Evolutionary conservation across 1,140 invertebrate genomes (phyloP), one percentile per base, ranked within the genome.

Genomic region (Aphelinus atriplicis): DNA sequence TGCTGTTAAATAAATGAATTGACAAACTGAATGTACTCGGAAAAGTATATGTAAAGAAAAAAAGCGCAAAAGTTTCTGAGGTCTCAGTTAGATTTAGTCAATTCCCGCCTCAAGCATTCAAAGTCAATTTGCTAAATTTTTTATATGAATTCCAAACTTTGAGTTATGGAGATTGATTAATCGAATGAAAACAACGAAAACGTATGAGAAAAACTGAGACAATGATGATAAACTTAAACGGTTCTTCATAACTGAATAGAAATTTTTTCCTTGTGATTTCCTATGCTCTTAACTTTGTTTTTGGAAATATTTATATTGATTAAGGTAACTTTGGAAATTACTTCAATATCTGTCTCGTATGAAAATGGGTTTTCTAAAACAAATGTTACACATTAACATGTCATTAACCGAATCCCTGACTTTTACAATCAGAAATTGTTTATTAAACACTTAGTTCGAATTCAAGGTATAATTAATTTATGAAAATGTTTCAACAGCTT

Each of bases 101-200:
- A 76, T 76, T 76, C 45, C 60, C 55, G 50, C 58, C 53, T 75
- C 60, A 46, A 64, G 67, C 60, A 75, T 75, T 75, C 67, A 62
- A 46, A 65, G 73, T 75, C 73, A 75, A 75, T 75, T 65, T 57
- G 48, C 53, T 5, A 56, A 75, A 57, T 58, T 70, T 65, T 57
- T 71, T 61, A 7, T 48, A 47, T 7, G 5, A n/a, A 72, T 58
- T 47, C 6, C 26, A 26, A 26, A 26, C 26, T 26, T 26, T 26
- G 26, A 26, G 26, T 26, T 26, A 26, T 26, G 26, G 26, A 26
- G 26, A 26, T 26, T 26, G 26, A 26, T 26, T 46, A 51, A 58
- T 75, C 55, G 50, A 57, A 69, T 58, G 46, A n/a, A 2, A 74
- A 60, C 72, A 57, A 74, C 72, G 65, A 61, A 55, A 9, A 26